A percentile compares a stretch with the other conserved stretches of the same genome.
Evolutionary conservation across 2,113 vertebrate species (phyloP).

Genomic region (Thymallus thymallus): DNA sequence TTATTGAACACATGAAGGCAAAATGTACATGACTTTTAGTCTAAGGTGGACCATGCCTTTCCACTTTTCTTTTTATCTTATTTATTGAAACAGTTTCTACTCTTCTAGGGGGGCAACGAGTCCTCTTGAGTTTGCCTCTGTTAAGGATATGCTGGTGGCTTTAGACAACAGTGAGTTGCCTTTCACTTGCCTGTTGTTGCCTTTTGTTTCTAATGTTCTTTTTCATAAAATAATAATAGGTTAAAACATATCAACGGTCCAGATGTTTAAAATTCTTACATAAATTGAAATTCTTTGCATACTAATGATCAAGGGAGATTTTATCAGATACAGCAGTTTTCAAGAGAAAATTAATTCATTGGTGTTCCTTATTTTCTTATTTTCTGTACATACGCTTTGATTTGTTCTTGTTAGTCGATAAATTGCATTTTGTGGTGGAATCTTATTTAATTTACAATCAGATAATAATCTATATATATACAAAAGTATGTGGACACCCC

Average conservation of each 20-base stretch:
- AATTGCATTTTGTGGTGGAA: slow-evolving; percentile 34
- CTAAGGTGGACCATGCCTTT: slow-evolving; percentile 11
- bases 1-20: slow-evolving; percentile 32
- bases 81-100: slow-evolving; percentile 38
- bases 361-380: slow-evolving; percentile 52
- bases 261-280: slow-evolving; percentile 54
- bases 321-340: slow-evolving; percentile 72
- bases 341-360: slow-evolving; percentile 53
- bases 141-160: slow-evolving; percentile 30
- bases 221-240: slow-evolving; percentile 57
- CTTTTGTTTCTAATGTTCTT: slow-evolving; percentile 72
- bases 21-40: slow-evolving; percentile 38
- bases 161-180: slow-evolving; percentile 43
- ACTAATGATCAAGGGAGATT: slow-evolving; percentile 54
- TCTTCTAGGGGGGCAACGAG: slow-evolving; percentile 40
- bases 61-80: slow-evolving; percentile 30
- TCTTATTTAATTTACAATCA: slow-evolving; percentile 26
- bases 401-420: slow-evolving; percentile 52
- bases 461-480: background rate
- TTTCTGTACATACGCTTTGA: slow-evolving; percentile 56
- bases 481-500: too few species aligned
- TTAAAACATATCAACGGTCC: slow-evolving; percentile 66
- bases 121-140: slow-evolving; percentile 60
- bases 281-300: slow-evolving; percentile 60
- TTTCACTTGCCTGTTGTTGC: slow-evolving; percentile 76